These are phyloP conservation scores for Saimiri boliviensis DNA, from an alignment of 2,113 vertebrate species.

Conservation along the genomic window DNA sequence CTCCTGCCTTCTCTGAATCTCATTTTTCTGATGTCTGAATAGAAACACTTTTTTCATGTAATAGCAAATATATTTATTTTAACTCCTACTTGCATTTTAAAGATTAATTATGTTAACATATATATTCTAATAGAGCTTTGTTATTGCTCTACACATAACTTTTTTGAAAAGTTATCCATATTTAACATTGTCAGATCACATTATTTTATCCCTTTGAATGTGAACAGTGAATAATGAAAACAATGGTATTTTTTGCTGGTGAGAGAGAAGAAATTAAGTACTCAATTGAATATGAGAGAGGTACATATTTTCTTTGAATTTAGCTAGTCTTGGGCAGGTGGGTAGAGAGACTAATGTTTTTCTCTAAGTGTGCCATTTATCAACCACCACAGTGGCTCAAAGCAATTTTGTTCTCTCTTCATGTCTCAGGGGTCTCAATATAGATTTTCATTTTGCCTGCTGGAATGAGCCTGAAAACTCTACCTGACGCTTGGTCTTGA, in stretches of 20 bases:
- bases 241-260: neutral
- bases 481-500: conserved; percentile 67
- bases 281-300: conserved; percentile 54
- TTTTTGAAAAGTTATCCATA: neutral
- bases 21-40: neutral
- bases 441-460: conserved; percentile 79
- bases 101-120: neutral
- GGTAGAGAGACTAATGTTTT: conserved; percentile 65
- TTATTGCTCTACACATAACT: neutral
- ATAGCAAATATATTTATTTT: neutral
- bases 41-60: neutral
- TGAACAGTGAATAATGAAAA: conserved; percentile 5
- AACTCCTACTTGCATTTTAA: neutral
- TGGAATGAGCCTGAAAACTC: conserved; percentile 66
- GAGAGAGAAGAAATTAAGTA: conserved; percentile 69
- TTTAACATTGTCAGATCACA: neutral
- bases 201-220: conserved; percentile 41
- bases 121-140: neutral
- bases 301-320: conserved; percentile 65
- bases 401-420: conserved; percentile 81
- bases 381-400: conserved; percentile 76
- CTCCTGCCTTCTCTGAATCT: neutral
- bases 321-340: conserved; percentile 38
- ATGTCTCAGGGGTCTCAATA: conserved; percentile 61
- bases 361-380: conserved; percentile 76